Evolutionary conservation across 2,797 vertebrate species (phyloP).

Genomic region (Ceyx erithaca): DNA sequence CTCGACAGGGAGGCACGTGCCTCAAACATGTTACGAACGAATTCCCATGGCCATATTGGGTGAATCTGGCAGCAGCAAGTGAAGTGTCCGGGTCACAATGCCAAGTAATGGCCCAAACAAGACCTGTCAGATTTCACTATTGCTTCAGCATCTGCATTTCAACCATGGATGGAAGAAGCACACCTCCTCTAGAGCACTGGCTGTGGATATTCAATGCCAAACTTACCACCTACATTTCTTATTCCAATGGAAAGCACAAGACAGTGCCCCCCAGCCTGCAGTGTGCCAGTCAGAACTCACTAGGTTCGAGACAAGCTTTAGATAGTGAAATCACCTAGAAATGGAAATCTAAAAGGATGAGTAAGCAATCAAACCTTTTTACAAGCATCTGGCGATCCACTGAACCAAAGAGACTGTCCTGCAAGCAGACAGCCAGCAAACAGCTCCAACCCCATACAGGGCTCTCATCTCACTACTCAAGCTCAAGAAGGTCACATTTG

Average conservation of each 20-base stretch:
- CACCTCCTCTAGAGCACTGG: neutral
- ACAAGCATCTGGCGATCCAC: neutral
- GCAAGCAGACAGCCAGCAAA: neutral
- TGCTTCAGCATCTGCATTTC: neutral
- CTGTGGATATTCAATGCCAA: neutral
- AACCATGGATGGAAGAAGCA: neutral
- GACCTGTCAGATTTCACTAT: neutral
- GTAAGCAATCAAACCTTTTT: neutral
- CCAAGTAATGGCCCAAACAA: neutral
- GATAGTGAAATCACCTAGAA: neutral
- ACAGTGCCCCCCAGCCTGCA: neutral
- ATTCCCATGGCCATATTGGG: fast-evolving
- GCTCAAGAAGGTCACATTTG: neutral
- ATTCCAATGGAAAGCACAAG: neutral
- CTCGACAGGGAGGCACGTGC: too few species aligned
- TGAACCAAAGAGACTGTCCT: neutral
- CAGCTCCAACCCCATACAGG: neutral
- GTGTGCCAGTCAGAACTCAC: neutral
- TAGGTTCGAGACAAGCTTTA: neutral
- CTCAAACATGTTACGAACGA: fast-evolving
- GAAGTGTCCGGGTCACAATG: neutral
- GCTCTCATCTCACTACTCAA: neutral
- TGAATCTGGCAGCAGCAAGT: neutral
- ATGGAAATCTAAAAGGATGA: neutral
- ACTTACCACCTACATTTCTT: neutral